phyloP scores from a whole-genome alignment of 2,797 vertebrate species.

The Pteropus rufus region DNA sequence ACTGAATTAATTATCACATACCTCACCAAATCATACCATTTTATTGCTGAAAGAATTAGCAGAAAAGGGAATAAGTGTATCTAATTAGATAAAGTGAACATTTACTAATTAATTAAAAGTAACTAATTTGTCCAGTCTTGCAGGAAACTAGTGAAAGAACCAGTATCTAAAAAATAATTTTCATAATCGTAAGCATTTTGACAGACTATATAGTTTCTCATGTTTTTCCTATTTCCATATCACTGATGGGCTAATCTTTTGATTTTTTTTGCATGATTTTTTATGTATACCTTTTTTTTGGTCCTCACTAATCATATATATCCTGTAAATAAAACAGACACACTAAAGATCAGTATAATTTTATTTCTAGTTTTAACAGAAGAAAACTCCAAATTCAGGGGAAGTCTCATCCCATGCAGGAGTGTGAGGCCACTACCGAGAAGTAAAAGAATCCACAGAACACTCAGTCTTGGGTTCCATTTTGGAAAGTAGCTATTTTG shows the following conservation, averaged over 20 bases:
- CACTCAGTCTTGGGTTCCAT: neutral
- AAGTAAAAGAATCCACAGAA: neutral
- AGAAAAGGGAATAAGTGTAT: conserved; percentile 10
- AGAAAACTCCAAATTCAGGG: neutral
- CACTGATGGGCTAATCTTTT: neutral
- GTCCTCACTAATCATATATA: neutral
- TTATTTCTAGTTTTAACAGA: neutral
- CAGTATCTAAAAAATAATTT: neutral
- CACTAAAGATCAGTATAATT: neutral
- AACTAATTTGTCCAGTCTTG: neutral
- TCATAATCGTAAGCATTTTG: neutral
- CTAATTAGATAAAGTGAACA: neutral
- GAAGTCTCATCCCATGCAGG: neutral
- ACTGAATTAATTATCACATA: neutral
- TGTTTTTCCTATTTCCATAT: neutral
- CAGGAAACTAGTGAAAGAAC: neutral
- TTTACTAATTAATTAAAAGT: neutral
- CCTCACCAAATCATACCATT: neutral
- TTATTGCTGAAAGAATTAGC: neutral
- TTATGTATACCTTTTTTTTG: neutral
- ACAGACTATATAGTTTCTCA: neutral
- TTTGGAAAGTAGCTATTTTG: neutral
- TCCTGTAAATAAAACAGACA: neutral
- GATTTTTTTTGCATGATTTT: neutral
- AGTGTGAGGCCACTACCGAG: neutral